Percentiles rank a stretch among this genome's conserved stretches.
Conservation (phyloP, 1,140 invertebrate genomes). For the Microvelia longipes region DNA sequence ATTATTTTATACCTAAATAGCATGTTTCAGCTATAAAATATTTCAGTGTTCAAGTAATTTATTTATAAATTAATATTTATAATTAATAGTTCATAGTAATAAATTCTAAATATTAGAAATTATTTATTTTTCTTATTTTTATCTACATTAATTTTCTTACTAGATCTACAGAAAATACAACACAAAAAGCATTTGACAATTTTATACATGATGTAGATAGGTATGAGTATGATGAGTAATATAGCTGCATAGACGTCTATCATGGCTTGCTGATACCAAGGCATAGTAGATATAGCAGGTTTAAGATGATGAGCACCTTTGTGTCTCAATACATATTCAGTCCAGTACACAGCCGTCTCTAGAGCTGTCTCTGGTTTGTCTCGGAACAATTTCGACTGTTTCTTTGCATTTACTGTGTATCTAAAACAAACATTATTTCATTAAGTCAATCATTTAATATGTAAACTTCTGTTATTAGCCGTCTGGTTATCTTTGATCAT, state of each 20-base stretch:
- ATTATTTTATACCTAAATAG: too few relatives aligned
- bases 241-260: slow-evolving; percentile 33
- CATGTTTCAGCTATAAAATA: too few relatives aligned
- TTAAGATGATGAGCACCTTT: slow-evolving; percentile 38
- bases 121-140: too few relatives aligned
- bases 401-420: background rate
- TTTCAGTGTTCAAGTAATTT: too few relatives aligned
- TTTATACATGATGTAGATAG: background rate
- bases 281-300: slow-evolving; percentile 37
- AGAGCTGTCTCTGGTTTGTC: slow-evolving; percentile 26
- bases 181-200: background rate
- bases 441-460: too few relatives aligned
- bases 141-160: too few relatives aligned
- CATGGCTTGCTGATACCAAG: slow-evolving; percentile 40
- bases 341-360: slow-evolving; percentile 42
- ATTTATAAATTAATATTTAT: too few relatives aligned
- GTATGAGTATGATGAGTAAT: background rate
- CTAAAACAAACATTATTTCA: background rate
- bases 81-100: too few relatives aligned
- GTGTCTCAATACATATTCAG: slow-evolving; percentile 42
- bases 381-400: background rate
- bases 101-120: too few relatives aligned
- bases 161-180: too few relatives aligned
- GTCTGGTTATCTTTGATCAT: too few relatives aligned
- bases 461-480: too few relatives aligned